Conservation (phyloP, 2,797 vertebrate species). For the Halcyon leucocephala region DNA sequence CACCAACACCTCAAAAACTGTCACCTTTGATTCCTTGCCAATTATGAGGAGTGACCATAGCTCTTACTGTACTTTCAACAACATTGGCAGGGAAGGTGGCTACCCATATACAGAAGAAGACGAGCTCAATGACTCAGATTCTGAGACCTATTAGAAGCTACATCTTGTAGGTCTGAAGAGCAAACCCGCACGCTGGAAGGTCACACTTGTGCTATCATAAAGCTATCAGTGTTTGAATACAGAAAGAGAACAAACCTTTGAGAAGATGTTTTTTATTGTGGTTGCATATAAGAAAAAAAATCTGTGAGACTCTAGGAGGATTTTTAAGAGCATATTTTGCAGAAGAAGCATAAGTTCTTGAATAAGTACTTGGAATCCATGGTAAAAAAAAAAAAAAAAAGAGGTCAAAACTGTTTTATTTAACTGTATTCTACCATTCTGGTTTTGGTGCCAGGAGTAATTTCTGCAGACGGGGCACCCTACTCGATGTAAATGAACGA, state of each 20-base stretch:
- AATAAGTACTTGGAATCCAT: slow-evolving; percentile 73
- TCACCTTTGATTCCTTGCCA: slow-evolving; percentile 93
- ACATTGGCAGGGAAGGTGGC: slow-evolving; percentile 90
- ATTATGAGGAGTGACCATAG: slow-evolving; percentile 88
- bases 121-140: slow-evolving; percentile 96
- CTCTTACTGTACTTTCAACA: slow-evolving; percentile 97
- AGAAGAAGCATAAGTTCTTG: slow-evolving; percentile 71
- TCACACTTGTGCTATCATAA: slow-evolving; percentile 58
- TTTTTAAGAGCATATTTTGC: slow-evolving; percentile 78
- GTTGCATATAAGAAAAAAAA: slow-evolving; percentile 23
- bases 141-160: slow-evolving; percentile 91
- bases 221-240: slow-evolving; percentile 33
- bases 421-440: slow-evolving; percentile 63
- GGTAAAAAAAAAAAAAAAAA: slow-evolving; percentile 15
- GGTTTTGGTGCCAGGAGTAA: slow-evolving; percentile 81
- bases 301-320: slow-evolving; percentile 61
- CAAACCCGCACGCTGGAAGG: slow-evolving; percentile 20
- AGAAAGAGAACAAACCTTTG: slow-evolving; percentile 41
- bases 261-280: slow-evolving; percentile 63
- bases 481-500: slow-evolving; percentile 64
- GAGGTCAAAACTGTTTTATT: slow-evolving; percentile 72
- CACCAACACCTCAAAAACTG: slow-evolving; percentile 93
- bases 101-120: slow-evolving; percentile 90
- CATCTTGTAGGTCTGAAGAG: slow-evolving; percentile 6
- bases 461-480: slow-evolving; percentile 78